Conservation (phyloP, 1,140 invertebrate genomes). For the Schmidtea mediterranea region DNA sequence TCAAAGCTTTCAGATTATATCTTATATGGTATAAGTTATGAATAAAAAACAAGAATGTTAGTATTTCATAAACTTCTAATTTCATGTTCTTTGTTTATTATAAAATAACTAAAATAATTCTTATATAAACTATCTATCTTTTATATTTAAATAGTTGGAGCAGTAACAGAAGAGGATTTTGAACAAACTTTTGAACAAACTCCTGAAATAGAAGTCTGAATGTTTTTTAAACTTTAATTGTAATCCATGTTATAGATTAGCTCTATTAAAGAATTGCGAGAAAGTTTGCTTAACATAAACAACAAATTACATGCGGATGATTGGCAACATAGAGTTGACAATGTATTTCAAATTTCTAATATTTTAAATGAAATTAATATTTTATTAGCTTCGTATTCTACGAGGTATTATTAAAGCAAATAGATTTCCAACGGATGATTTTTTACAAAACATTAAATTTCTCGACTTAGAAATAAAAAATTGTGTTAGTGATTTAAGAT, state of each 20-base stretch:
- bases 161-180: constrained; percentile 61
- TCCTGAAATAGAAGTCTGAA: constrained; percentile 37
- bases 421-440: constrained; percentile 53
- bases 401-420: constrained; percentile 46
- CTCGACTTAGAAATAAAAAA: constrained; percentile 50
- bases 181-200: constrained; percentile 54
- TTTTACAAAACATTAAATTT: constrained; percentile 44
- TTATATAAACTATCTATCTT: no score
- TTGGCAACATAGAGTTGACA: constrained; percentile 69
- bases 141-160: constrained; percentile 32
- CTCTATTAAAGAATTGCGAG: background rate
- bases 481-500: constrained; percentile 62
- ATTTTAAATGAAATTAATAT: constrained; percentile 3
- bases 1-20: no score
- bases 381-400: constrained; percentile 46
- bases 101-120: no score
- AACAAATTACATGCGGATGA: constrained; percentile 34
- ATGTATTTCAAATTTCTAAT: constrained; percentile 33
- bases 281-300: background rate
- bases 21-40: no score
- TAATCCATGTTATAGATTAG: background rate
- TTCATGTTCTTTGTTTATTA: no score
- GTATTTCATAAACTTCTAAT: no score
- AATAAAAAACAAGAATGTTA: no score
- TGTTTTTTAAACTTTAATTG: background rate